phyloP scores from a whole-genome alignment of 2,797 vertebrate species.

The Sphaeramia orbicularis region DNA sequence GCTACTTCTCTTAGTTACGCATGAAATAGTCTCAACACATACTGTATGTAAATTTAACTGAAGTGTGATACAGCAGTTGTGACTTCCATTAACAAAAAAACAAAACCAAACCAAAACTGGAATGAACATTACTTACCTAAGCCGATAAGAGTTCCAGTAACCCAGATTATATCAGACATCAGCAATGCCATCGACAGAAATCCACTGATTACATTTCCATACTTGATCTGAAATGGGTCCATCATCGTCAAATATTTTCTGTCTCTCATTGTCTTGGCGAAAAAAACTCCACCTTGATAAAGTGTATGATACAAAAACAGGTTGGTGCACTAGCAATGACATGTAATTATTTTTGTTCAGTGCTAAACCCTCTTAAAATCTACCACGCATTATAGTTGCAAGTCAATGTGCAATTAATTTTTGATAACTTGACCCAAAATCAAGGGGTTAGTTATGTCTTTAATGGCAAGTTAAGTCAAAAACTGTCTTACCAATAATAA shows the following conservation, averaged over 20 bases:
- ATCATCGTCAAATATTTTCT: conserved; percentile 77
- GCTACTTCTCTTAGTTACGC: not conserved
- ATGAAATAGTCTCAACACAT: not conserved
- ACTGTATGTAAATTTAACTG: not conserved
- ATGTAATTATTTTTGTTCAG: too few relatives aligned
- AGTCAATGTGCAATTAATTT: too few relatives aligned
- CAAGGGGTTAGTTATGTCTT: too few relatives aligned
- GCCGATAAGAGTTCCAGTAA: conserved; percentile 65
- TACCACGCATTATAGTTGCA: too few relatives aligned
- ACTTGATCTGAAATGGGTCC: conserved; percentile 77
- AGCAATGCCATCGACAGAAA: conserved; percentile 63
- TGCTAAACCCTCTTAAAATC: too few relatives aligned
- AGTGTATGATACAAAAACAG: conserved; percentile 7
- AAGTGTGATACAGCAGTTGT: not conserved
- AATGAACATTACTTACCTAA: conserved; percentile 55
- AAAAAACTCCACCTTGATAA: conserved; percentile 70
- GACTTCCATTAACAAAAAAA: not conserved
- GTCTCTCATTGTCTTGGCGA: conserved; percentile 74
- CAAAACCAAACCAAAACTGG: not conserved
- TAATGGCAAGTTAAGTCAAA: not conserved
- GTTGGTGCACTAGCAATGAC: not conserved
- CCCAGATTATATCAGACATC: conserved; percentile 68
- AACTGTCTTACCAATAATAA: conserved; percentile 79
- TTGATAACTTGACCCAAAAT: too few relatives aligned
- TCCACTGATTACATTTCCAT: conserved; percentile 66